phyloP scores from a whole-genome alignment of 2,797 vertebrate genomes.

The Cirrhinus molitorella region DNA sequence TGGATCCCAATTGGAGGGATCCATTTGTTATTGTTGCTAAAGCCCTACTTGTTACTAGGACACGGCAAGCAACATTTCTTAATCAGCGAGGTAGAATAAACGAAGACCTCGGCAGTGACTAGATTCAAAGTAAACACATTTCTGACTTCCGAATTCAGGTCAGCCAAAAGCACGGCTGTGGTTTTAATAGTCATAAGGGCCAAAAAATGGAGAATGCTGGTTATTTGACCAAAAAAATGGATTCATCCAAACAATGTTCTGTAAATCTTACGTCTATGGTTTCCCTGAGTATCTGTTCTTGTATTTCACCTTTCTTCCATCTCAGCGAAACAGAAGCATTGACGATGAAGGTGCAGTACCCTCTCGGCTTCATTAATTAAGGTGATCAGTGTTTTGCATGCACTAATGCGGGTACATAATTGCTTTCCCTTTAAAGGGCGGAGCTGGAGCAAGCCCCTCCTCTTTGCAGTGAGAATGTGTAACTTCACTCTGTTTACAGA shows the following conservation, averaged over 20 bases:
- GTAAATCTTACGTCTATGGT: constrained; percentile 1
- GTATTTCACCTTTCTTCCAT: background rate
- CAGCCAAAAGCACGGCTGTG: constrained; percentile 5
- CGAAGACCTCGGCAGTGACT: constrained; percentile 46
- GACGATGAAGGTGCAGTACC: background rate
- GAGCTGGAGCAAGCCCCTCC: constrained; percentile 21
- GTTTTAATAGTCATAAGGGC: constrained; percentile 8
- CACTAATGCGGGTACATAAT: constrained; percentile 52
- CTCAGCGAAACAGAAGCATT: constrained; percentile 16
- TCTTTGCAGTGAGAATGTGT: constrained; percentile 50
- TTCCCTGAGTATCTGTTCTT: constrained; percentile 14
- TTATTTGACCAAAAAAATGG: constrained; percentile 5
- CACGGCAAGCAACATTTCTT: constrained; percentile 38
- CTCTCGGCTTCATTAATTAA: constrained; percentile 19
- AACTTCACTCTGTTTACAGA: constrained; percentile 54
- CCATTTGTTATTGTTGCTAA: constrained; percentile 45
- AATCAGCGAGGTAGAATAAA: constrained; percentile 19
- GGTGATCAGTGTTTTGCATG: constrained; percentile 56
- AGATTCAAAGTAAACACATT: constrained; percentile 32
- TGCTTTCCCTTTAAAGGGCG: constrained; percentile 50
- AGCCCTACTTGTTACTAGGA: constrained; percentile 53
- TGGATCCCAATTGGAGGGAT: constrained; percentile 48
- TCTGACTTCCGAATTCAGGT: constrained; percentile 23
- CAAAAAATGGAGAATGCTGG: constrained; percentile 1
- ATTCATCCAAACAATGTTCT: background rate